Percentiles rank a stretch among this genome's conserved stretches.
Conservation (phyloP, 2,113 vertebrate genomes). For the Boleophthalmus pectinirostris region DNA sequence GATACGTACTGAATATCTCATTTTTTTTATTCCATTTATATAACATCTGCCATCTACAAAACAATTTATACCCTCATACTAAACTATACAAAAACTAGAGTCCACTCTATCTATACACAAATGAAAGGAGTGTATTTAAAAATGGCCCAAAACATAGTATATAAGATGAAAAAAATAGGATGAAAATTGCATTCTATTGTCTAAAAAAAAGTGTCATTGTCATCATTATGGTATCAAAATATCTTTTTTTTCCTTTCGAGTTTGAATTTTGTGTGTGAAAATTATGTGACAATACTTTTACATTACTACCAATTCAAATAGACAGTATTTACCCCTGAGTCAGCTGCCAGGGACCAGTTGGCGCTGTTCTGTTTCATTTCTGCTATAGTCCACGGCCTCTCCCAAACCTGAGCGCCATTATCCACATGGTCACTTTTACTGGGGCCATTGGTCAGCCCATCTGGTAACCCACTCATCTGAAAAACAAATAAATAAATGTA, state of each 20-base stretch:
- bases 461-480: constrained; percentile 80
- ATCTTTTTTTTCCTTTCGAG: background rate
- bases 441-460: constrained; percentile 68
- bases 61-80: too few species aligned
- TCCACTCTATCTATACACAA: too few species aligned
- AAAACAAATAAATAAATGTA: background rate
- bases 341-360: constrained; percentile 92
- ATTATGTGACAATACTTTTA: background rate
- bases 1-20: too few species aligned
- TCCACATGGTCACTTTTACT: constrained; percentile 56
- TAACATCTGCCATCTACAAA: too few species aligned
- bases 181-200: too few species aligned
- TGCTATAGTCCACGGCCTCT: constrained; percentile 89
- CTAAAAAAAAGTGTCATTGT: too few species aligned
- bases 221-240: background rate
- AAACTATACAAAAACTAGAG: too few species aligned
- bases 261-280: background rate
- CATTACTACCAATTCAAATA: background rate
- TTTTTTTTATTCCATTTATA: too few species aligned
- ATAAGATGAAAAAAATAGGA: too few species aligned
- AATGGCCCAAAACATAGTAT: too few species aligned
- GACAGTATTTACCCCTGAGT: constrained; percentile 83
- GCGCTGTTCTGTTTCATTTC: constrained; percentile 88
- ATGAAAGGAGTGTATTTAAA: too few species aligned
- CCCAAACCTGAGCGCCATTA: constrained; percentile 82